These are phyloP conservation scores for Ceratothoa steindachneri DNA, from an alignment of 2,888 invertebrate species.

Conservation along the genomic window DNA sequence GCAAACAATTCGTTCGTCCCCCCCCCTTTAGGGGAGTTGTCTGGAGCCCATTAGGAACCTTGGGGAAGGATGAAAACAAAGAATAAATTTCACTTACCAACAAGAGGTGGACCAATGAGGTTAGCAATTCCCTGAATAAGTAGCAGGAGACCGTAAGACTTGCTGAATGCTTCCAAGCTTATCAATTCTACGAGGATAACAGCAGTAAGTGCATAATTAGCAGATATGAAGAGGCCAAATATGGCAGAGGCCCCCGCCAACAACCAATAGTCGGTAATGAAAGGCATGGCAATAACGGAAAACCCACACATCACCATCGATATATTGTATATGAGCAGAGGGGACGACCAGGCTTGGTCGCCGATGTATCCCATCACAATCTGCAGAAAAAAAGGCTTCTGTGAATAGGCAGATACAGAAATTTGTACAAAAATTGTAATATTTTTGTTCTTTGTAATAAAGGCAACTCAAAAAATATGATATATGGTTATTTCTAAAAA, in stretches of 20 bases:
- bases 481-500: too few relatives aligned
- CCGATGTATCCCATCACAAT: conserved; percentile 82
- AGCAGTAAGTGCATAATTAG: conserved; percentile 85
- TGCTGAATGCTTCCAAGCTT: conserved; percentile 83
- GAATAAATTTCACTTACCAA: too few relatives aligned
- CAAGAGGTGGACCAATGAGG: conserved; percentile 81
- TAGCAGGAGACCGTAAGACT: conserved; percentile 80
- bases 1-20: too few relatives aligned
- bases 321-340: conserved; percentile 73
- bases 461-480: too few relatives aligned
- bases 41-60: too few relatives aligned
- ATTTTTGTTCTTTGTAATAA: too few relatives aligned
- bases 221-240: conserved; percentile 84
- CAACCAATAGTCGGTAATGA: conserved; percentile 24
- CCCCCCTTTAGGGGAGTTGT: too few relatives aligned
- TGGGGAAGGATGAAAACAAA: too few relatives aligned
- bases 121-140: conserved; percentile 86
- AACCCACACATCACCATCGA: conserved; percentile 61
- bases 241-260: conserved; percentile 59
- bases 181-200: conserved; percentile 85
- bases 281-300: conserved; percentile 43
- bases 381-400: too few relatives aligned
- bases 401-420: background rate
- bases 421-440: too few relatives aligned
- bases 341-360: conserved; percentile 77